Conservation (phyloP, 2,797 vertebrate genomes). For the Numenius phaeopus region DNA sequence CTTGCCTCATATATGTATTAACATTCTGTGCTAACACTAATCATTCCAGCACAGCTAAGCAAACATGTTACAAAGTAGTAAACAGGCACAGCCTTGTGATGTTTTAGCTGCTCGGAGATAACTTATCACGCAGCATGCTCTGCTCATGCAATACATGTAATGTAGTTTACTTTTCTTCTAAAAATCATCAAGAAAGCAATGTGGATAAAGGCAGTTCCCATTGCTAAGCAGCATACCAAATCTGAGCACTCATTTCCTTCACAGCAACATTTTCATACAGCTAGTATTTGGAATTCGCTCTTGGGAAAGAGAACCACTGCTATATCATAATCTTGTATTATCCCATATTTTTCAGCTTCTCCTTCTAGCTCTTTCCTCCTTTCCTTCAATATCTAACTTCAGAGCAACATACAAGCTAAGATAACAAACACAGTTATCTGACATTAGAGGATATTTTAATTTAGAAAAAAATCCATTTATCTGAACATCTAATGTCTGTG, state of each 20-base stretch:
- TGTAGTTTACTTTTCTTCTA: background rate
- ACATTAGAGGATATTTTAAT: background rate
- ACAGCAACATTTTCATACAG: background rate
- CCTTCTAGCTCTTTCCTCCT: background rate
- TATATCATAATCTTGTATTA: background rate
- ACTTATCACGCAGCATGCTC: accelerated
- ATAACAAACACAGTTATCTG: background rate
- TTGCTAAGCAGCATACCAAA: background rate
- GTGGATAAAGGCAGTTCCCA: background rate
- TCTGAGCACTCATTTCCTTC: background rate
- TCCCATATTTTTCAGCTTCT: background rate
- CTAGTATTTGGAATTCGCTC: no score
- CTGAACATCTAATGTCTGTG: background rate
- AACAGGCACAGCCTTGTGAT: accelerated
- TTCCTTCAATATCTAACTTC: background rate
- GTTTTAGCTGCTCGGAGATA: background rate
- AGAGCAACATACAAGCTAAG: background rate
- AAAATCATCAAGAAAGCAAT: background rate
- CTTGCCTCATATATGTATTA: accelerated
- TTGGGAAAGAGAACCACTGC: background rate
- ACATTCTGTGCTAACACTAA: background rate
- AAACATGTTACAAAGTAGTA: background rate
- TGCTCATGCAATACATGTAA: background rate
- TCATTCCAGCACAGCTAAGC: background rate
- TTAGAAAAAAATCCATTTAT: background rate